Conservation (phyloP, 2,113 vertebrate genomes). For the Gnathonemus echidnorhynchus region DNA sequence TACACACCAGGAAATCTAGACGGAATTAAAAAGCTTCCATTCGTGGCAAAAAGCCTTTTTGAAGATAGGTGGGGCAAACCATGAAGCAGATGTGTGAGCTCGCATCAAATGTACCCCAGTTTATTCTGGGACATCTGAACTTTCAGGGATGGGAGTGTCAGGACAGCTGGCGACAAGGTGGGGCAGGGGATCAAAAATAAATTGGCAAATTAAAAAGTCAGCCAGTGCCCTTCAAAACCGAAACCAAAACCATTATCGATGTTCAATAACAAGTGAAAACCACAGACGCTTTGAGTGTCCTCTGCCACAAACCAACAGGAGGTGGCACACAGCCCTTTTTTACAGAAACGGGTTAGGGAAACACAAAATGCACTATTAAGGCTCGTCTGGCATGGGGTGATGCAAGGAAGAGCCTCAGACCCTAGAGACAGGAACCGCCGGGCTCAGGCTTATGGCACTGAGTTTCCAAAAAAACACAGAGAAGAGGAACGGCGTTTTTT, state of each 20-base stretch:
- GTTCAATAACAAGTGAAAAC: not conserved
- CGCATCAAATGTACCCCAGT: conserved; percentile 41
- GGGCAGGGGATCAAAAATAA: conserved; percentile 31
- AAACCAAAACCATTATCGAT: not conserved
- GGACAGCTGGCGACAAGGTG: conserved; percentile 32
- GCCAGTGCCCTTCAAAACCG: conserved; percentile 14
- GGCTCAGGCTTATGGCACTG: not conserved
- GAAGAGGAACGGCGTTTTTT: conserved; percentile 17
- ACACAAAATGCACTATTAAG: conserved; percentile 1
- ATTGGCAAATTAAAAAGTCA: conserved; percentile 28
- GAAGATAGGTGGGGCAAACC: conserved; percentile 42
- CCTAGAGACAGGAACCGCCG: not conserved
- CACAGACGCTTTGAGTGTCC: conserved; percentile 16
- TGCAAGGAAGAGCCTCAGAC: not conserved
- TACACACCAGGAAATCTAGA: conserved; percentile 27
- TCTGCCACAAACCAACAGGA: conserved; percentile 22
- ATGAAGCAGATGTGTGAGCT: conserved; percentile 36
- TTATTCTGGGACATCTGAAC: conserved; percentile 55
- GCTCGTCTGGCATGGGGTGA: not conserved
- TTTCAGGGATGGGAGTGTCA: conserved; percentile 36
- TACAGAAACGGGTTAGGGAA: not conserved
- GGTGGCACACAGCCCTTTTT: not conserved
- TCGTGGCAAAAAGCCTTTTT: conserved; percentile 44
- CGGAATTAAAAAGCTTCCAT: conserved; percentile 51
- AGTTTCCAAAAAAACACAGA: conserved; percentile 19